Evolutionary conservation across 2,888 invertebrate species (phyloP), one percentile per base, ranked within the genome.

Genomic region (Eremobia ochroleuca): DNA sequence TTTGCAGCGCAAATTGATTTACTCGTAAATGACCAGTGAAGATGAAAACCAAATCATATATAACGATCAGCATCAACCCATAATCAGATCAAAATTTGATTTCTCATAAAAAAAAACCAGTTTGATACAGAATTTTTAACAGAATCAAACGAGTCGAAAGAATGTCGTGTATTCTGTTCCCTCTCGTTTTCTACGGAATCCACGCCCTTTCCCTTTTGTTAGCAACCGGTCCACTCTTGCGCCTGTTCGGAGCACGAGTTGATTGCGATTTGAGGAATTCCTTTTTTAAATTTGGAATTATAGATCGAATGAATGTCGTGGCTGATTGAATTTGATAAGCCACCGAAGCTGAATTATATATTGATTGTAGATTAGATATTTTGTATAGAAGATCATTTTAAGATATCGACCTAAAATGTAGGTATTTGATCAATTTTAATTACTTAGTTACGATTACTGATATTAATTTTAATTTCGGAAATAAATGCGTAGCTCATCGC

Each of bases 151-250:
- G 69, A 81, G 87, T 80, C 66, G 55, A 8, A 76, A 73, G 85
- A 82, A 85, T 88, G 84, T 77, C 64, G 59, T 62, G 66, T 77
- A 70, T 76, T 80, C 61, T 85, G 83, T 81, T 85, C 88, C 90
- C 90, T 92, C 83, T 92, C 92, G 75, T 77, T 92, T 92, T 92
- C 92, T 77, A 88, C 72, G 86, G 87, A 82, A 92, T 90, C 79
- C 76, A 85, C 79, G 85, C 81, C 89, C 89, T 92, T 92, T 92
- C 92, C 91, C 91, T 92, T 90, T 93, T 90, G 77, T 85, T 78
- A 31, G 52, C 31, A 86, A 90, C 92, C 88, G 89, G 92, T 91
- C 77, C 71, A 76, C 85, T 76, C 84, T 43, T 49, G 85, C 77
- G 86, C 81, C 74, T 74, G 79, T 81, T 75, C 74, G 34, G 69